phyloP scores from a whole-genome alignment of 2,888 invertebrate genomes.

The Drosophila infuscata region DNA sequence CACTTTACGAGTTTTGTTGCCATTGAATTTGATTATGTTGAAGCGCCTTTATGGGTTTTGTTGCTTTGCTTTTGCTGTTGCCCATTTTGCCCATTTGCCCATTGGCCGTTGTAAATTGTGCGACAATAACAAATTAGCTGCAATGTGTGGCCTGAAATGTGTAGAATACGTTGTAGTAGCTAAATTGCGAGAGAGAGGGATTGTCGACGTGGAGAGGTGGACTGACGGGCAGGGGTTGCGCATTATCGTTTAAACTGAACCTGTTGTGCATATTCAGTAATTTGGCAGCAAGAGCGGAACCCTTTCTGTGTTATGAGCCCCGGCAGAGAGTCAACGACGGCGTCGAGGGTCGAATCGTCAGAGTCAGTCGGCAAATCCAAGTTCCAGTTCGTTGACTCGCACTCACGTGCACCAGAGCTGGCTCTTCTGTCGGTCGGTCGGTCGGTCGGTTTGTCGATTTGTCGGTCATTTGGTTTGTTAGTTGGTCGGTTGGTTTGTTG shows the following conservation, averaged over 20 bases:
- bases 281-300: slow-evolving; percentile 68
- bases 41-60: slow-evolving; percentile 53
- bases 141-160: slow-evolving; percentile 47
- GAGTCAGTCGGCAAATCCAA: slow-evolving; percentile 58
- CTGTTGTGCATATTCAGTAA: slow-evolving; percentile 70
- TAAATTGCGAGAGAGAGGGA: not conserved
- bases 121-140: slow-evolving; percentile 80
- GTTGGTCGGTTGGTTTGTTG: slow-evolving; percentile 18
- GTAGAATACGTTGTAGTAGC: not conserved
- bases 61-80: slow-evolving; percentile 10
- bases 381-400: slow-evolving; percentile 78
- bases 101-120: slow-evolving; percentile 66
- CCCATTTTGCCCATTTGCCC: slow-evolving; percentile 10
- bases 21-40: slow-evolving; percentile 59
- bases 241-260: slow-evolving; percentile 68
- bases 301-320: slow-evolving; percentile 53
- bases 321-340: slow-evolving; percentile 13
- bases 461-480: slow-evolving; percentile 21
- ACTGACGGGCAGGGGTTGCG: not conserved
- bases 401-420: slow-evolving; percentile 66
- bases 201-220: not conserved
- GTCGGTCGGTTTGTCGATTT: no score
- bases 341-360: slow-evolving; percentile 52
- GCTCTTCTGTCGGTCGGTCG: slow-evolving; percentile 17
- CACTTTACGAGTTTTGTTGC: slow-evolving; percentile 65